Conservation (phyloP, 1,140 invertebrate species). For the Oppia nitens region DNA sequence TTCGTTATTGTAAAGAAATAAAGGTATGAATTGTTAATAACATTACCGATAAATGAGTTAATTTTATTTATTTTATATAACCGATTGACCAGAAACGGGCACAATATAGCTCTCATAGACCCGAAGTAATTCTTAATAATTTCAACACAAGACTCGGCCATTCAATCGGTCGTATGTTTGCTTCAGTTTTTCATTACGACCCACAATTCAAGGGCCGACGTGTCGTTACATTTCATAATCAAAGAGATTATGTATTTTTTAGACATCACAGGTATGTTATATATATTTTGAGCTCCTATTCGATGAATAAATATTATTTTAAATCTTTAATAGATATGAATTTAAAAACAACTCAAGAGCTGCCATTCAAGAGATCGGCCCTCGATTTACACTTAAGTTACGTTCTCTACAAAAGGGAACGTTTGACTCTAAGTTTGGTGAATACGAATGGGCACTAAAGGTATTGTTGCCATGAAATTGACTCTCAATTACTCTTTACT, state of each 20-base stretch:
- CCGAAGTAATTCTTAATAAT: slow-evolving; percentile 92
- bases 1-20: slow-evolving; percentile 34
- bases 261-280: slow-evolving; percentile 69
- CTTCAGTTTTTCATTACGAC: slow-evolving; percentile 88
- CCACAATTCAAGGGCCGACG: slow-evolving; percentile 82
- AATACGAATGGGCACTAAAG: slow-evolving; percentile 93
- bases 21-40: slow-evolving; percentile 29
- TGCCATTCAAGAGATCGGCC: slow-evolving; percentile 80
- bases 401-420: slow-evolving; percentile 86
- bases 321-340: slow-evolving; percentile 46
- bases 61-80: background rate
- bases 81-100: slow-evolving; percentile 26
- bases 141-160: slow-evolving; percentile 84
- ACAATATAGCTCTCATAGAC: slow-evolving; percentile 55
- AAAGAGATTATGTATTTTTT: slow-evolving; percentile 97
- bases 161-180: slow-evolving; percentile 75
- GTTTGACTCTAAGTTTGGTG: slow-evolving; percentile 88
- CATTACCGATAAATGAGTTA: background rate
- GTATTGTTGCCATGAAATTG: background rate
- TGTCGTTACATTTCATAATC: slow-evolving; percentile 94
- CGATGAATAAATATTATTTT: background rate
- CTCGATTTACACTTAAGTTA: slow-evolving; percentile 82
- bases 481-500: background rate
- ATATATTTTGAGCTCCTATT: background rate
- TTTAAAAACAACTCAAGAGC: slow-evolving; percentile 67